Evolutionary conservation across 2,113 vertebrate genomes (phyloP).

Genomic region (Amphilophus citrinellus): DNA sequence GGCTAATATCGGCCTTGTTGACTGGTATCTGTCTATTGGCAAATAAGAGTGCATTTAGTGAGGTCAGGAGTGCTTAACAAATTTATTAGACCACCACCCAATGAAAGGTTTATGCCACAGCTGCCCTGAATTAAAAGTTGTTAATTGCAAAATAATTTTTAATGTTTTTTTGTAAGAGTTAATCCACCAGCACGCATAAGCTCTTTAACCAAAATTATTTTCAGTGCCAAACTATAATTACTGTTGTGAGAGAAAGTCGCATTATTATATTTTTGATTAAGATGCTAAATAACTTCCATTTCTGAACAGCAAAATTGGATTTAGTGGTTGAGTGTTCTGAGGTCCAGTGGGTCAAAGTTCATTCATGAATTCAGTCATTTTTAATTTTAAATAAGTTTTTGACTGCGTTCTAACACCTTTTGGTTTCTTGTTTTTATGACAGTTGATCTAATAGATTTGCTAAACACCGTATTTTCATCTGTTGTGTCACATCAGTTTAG

Average conservation of each 20-base stretch:
- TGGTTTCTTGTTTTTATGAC: neutral
- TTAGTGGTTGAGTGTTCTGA: neutral
- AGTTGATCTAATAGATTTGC: neutral
- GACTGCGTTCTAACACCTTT: neutral
- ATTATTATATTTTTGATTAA: neutral
- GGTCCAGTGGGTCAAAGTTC: neutral
- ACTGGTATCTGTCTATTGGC: neutral
- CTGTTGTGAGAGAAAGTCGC: neutral
- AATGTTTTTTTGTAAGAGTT: neutral
- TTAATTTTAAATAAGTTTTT: neutral
- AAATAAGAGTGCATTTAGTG: neutral
- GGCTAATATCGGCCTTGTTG: neutral
- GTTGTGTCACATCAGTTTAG: neutral
- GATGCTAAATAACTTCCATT: neutral
- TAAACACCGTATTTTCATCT: neutral
- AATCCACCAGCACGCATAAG: accelerated
- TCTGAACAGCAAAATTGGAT: neutral
- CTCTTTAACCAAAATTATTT: neutral
- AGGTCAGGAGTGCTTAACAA: neutral
- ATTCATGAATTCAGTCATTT: too few relatives aligned
- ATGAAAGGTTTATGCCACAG: neutral
- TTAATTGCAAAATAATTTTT: neutral
- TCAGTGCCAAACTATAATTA: neutral
- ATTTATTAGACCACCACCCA: neutral
- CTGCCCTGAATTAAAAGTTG: neutral